phyloP scores from a whole-genome alignment of 2,888 invertebrate genomes.

The Dermolepida albohirtum region DNA sequence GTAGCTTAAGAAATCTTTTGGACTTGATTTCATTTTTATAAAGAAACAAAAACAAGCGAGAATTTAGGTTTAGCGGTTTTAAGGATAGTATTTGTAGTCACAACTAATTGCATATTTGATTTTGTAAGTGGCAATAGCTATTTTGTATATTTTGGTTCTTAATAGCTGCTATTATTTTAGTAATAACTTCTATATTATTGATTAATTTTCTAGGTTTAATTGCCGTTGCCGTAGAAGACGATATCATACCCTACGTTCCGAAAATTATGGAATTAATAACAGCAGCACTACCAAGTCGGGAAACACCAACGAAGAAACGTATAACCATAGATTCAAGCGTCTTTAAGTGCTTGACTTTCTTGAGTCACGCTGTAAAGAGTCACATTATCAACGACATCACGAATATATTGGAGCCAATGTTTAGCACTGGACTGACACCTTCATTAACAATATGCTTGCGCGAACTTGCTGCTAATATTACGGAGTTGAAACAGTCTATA shows the following conservation, averaged over 20 bases:
- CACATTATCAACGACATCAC: slow-evolving; percentile 82
- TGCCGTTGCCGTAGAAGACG: slow-evolving; percentile 87
- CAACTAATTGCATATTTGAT: too few species aligned
- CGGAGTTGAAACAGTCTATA: slow-evolving; percentile 88
- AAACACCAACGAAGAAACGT: slow-evolving; percentile 81
- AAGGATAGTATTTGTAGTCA: too few species aligned
- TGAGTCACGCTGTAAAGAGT: slow-evolving; percentile 87
- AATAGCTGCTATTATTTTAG: not conserved
- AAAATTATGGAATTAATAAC: slow-evolving; percentile 80
- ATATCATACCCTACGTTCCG: slow-evolving; percentile 83
- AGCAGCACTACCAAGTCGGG: slow-evolving; percentile 73
- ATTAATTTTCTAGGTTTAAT: slow-evolving; percentile 73
- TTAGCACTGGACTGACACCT: slow-evolving; percentile 90
- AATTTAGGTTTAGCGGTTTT: too few species aligned
- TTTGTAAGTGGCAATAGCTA: too few species aligned
- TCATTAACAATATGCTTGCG: slow-evolving; percentile 91
- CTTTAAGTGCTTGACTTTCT: slow-evolving; percentile 91
- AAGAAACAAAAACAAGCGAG: too few species aligned
- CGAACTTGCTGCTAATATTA: slow-evolving; percentile 90
- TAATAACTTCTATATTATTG: not conserved
- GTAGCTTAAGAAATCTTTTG: too few species aligned
- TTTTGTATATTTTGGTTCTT: too few species aligned
- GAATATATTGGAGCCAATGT: slow-evolving; percentile 90
- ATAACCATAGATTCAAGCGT: slow-evolving; percentile 85
- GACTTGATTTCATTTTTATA: too few species aligned